Evolutionary conservation across 2,888 invertebrate species (phyloP).

Genomic region (Zaprionus bogoriensis): DNA sequence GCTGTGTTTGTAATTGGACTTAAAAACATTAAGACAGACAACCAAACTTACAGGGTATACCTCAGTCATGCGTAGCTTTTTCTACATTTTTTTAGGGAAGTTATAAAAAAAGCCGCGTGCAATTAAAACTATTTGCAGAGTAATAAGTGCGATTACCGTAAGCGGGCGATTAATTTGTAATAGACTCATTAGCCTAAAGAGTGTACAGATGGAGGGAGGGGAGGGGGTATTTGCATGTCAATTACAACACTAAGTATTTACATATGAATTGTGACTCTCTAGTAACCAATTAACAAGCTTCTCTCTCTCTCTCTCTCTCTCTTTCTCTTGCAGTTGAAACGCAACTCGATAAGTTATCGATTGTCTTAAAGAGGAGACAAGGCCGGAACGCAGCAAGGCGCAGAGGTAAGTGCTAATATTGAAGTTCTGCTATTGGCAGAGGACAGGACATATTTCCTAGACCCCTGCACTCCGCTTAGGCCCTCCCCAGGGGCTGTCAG

Average conservation of each 20-base stretch:
- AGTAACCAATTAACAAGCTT: background rate
- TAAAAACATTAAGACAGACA: no score
- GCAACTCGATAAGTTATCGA: constrained; percentile 16
- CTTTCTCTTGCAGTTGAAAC: constrained; percentile 15
- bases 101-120: background rate
- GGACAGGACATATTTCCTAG: constrained; percentile 17
- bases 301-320: background rate
- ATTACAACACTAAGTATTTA: background rate
- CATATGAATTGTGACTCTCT: background rate
- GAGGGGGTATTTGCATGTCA: background rate
- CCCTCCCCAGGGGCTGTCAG: background rate
- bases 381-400: background rate
- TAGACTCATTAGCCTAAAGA: constrained; percentile 8
- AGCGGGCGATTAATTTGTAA: background rate
- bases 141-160: constrained; percentile 6
- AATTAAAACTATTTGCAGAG: background rate
- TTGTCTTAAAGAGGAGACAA: constrained; percentile 2
- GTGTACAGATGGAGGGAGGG: background rate
- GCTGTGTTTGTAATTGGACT: no score
- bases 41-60: background rate
- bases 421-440: constrained; percentile 32
- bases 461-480: no score
- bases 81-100: background rate
- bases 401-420: constrained; percentile 27
- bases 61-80: background rate